Base-by-base conservation (phyloP, 2,888 invertebrate genomes). In the Meiosimyza decipiens region DNA sequence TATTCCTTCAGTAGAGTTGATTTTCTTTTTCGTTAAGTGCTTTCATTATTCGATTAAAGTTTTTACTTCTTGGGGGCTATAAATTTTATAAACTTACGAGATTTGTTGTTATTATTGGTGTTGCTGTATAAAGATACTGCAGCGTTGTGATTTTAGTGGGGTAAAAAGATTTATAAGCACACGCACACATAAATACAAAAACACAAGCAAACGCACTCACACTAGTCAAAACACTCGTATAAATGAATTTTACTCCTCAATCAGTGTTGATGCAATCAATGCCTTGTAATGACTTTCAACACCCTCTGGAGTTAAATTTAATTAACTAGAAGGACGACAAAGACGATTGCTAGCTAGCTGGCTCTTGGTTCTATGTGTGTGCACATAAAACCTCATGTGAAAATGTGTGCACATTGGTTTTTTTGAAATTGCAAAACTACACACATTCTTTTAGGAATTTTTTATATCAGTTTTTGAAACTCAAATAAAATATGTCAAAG, bases 231-330 rank as follows among this genome's bases (percentile, higher is more conserved):
- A 4, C 40, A 28, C 50, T 57, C 57, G 6, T 51, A n/a, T 28
- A 9, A n/a, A 70, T 40, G 40, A 40, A 40, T 40, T 40, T 40
- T 40, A 50, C n/a, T 68, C 57, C 62, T 65, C 71, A 69, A 68
- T 74, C 74, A 68, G 63, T 71, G 74, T 50, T 71, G 71, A 74
- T 74, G 74, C 68, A 74, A 74, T 74, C 71, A 74, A 76, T 77
- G 66, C 73, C 55, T 67, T 75, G 71, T 75, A 78, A 78, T 78
- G 77, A 77, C 77, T 77, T 76, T 76, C 73, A 69, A 75, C 75
- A 74, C 75, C 74, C 72, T 71, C 68, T 59, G 74, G 76, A 64
- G 76, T 74, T 74, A 77, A 77, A 75, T 77, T 77, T 77, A 77
- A 78, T 76, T 78, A 78, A 76, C 77, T 71, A 73, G 73, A 76